A percentile compares a stretch with the other conserved stretches of the same genome.
Conservation (phyloP, 2,113 vertebrate species). For the Erinaceus europaeus region DNA sequence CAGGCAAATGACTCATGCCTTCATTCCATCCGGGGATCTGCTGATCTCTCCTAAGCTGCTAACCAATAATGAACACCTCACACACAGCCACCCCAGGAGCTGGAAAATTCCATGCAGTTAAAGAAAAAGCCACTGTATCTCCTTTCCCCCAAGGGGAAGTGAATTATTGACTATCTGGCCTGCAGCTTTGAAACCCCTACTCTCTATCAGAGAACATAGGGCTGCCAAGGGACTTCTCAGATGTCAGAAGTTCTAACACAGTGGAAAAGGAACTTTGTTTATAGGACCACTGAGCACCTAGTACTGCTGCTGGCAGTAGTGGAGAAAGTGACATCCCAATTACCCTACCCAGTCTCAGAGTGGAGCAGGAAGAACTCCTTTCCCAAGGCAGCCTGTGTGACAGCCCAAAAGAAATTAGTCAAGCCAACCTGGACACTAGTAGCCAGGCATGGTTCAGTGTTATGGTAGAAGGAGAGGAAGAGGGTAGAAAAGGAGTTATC, state of each 20-base stretch:
- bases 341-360: too few species aligned
- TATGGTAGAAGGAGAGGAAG: neutral
- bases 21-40: neutral
- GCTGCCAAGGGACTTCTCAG: neutral
- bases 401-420: neutral
- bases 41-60: neutral
- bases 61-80: neutral
- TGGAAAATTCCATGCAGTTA: conserved; percentile 42
- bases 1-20: fast-evolving
- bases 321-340: too few species aligned
- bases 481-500: too few species aligned
- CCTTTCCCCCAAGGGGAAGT: conserved; percentile 9
- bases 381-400: neutral
- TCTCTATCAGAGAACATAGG: neutral
- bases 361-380: neutral
- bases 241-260: too few species aligned
- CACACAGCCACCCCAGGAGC: neutral
- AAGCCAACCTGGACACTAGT: neutral
- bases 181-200: neutral
- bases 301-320: too few species aligned
- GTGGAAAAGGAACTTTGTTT: neutral
- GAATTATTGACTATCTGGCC: conserved; percentile 38
- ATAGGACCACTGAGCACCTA: too few species aligned
- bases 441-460: neutral
- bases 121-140: conserved; percentile 2